Evolutionary conservation across 1,140 invertebrate genomes (phyloP), one percentile per base, ranked within the genome.

Genomic region (Amphibalanus amphitrite): DNA sequence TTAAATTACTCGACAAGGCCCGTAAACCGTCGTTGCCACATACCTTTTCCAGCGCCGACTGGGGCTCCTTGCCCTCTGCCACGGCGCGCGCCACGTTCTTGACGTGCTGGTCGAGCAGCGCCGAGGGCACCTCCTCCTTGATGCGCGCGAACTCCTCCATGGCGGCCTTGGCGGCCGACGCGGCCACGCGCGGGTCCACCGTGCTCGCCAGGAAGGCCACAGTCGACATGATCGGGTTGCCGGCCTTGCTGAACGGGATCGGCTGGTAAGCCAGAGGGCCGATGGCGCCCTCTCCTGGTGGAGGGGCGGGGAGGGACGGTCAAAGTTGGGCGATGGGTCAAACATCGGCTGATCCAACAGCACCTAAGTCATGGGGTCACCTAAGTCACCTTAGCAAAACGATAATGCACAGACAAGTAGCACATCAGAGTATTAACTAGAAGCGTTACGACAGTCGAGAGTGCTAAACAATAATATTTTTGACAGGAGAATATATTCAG

Each of bases 221-320:
- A 0, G 97, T 99, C 10, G 95, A 98, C 96, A 99, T 99, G 29
- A 99, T 95, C 0, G 97, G 97, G 83, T 99, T 99, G 30, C 97
- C 97, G 30, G 90, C 86, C 82, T 94, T 93, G 75, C 94, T 98
- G 81, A 99, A 99, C 3, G 97, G 97, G 74, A 99, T 89, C 0
- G 97, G 96, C 80, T 99, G 96, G 79, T 96, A 97, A 15, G 93
- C 93, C 72, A 99, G 81, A 0, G 96, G 96, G 3, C 96, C 97
- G 3, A 93, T 78, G 29, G 90, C 90, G 73, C 90, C 89, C 15
- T 76, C 75, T 6, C 38, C 38, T 38, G 38, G n/a, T n/a, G n/a
- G n/a, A n/a, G n/a, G n/a, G n/a, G n/a, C n/a, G n/a, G n/a, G n/a
- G n/a, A n/a, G n/a, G n/a, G n/a, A n/a, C n/a, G n/a, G n/a, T n/a